Conservation (phyloP, 1,140 invertebrate species). For the Drosophila persimilis region DNA sequence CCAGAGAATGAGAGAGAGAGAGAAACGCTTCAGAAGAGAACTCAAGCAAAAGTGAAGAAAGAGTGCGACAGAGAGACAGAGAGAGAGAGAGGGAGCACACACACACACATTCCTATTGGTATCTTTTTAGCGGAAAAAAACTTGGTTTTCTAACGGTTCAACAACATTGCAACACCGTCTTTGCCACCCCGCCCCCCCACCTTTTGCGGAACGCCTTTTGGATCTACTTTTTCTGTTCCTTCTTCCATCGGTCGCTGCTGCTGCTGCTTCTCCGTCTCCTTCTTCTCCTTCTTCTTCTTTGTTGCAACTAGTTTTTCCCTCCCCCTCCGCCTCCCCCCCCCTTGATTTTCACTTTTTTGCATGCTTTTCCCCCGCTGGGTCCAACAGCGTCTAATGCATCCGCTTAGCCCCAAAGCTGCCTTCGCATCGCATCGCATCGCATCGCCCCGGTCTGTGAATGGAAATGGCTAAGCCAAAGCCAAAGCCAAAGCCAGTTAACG, state of each 20-base stretch:
- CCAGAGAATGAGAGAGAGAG: slow-evolving; percentile 6
- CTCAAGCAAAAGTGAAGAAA: slow-evolving; percentile 40
- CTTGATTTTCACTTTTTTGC: slow-evolving; percentile 68
- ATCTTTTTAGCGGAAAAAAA: not conserved
- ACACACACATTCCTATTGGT: slow-evolving; percentile 28
- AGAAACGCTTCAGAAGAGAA: slow-evolving; percentile 36
- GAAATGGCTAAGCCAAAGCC: slow-evolving; percentile 55
- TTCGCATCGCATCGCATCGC: no score
- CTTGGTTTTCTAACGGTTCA: no score
- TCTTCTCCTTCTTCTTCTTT: slow-evolving; percentile 3
- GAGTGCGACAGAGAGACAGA: not conserved
- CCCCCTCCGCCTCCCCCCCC: not conserved
- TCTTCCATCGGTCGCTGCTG: slow-evolving; percentile 27
- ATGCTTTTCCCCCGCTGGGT: slow-evolving; percentile 39
- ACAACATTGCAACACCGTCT: slow-evolving; percentile 38
- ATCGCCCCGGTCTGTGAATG: slow-evolving; percentile 46
- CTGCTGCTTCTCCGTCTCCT: not conserved
- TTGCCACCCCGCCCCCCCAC: slow-evolving; percentile 1
- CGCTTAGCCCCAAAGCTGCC: slow-evolving; percentile 38
- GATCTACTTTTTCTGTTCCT: no score
- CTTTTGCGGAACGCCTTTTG: no score
- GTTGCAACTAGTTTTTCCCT: slow-evolving; percentile 8
- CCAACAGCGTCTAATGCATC: slow-evolving; percentile 64
- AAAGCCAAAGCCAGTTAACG: slow-evolving; percentile 59
- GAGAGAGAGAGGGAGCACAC: slow-evolving; percentile 5